These are phyloP conservation scores for Mylabris sibirica DNA, from an alignment of 2,888 invertebrate genomes.

Conservation along the genomic window DNA sequence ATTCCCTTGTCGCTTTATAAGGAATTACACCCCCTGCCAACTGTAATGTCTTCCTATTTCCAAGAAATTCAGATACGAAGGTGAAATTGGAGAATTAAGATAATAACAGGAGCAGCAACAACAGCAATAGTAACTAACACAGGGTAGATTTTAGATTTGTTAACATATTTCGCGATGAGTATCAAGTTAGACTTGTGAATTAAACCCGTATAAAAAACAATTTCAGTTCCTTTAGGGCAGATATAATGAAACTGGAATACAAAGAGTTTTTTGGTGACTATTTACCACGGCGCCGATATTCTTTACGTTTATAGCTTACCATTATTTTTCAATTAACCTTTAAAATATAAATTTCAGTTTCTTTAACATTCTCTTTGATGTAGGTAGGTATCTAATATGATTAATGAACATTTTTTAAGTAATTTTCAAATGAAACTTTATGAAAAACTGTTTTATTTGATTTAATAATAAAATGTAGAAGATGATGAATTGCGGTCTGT, in stretches of 20 bases:
- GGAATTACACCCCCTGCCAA: conserved; percentile 40
- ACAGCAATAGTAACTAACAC: conserved; percentile 14
- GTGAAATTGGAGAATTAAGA: conserved; percentile 37
- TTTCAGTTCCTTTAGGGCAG: not conserved
- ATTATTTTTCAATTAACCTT: conserved; percentile 3
- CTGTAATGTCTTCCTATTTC: conserved; percentile 39
- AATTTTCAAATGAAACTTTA: too few relatives aligned
- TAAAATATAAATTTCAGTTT: not conserved
- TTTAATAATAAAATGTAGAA: too few relatives aligned
- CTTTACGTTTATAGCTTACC: not conserved
- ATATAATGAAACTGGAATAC: not conserved
- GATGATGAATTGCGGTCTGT: too few relatives aligned
- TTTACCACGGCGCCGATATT: not conserved
- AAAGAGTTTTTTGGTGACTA: not conserved
- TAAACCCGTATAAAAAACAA: not conserved
- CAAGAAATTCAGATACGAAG: conserved; percentile 37
- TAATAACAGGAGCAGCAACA: conserved; percentile 29
- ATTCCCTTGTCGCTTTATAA: conserved; percentile 42
- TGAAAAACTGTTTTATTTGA: too few relatives aligned
- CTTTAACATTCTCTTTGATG: too few relatives aligned
- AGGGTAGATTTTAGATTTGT: conserved; percentile 32
- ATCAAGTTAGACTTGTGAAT: conserved; percentile 2
- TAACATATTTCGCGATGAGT: conserved; percentile 22
- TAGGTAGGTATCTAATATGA: too few relatives aligned
- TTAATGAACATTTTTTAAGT: too few relatives aligned